Conservation (phyloP, 2,888 invertebrate species). For the Lasioglossum morio region DNA sequence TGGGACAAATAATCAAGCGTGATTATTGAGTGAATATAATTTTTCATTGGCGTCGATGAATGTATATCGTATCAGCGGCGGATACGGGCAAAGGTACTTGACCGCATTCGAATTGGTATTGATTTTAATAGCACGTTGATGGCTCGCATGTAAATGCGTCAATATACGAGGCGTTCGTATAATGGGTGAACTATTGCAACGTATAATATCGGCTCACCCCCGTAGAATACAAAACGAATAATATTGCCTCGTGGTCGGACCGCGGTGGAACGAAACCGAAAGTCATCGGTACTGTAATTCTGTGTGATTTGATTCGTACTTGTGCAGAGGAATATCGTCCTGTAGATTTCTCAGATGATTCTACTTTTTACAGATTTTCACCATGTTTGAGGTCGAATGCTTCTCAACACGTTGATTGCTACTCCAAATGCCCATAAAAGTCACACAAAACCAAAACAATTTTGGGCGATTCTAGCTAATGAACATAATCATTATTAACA, state of each 20-base stretch:
- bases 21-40: slow-evolving; percentile 35
- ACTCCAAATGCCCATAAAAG: no score
- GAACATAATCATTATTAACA: no score
- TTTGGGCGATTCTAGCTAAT: no score
- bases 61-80: slow-evolving; percentile 25
- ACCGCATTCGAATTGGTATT: slow-evolving; percentile 60
- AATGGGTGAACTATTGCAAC: slow-evolving; percentile 26
- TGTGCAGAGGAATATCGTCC: no score
- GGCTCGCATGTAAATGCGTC: slow-evolving; percentile 53
- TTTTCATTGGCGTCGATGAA: slow-evolving; percentile 33
- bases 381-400: no score
- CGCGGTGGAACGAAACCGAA: background rate
- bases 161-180: slow-evolving; percentile 41
- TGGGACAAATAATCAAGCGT: background rate
- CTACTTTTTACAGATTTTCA: no score
- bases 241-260: slow-evolving; percentile 7
- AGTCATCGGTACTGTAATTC: background rate
- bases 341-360: no score
- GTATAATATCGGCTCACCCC: background rate
- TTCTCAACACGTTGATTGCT: no score
- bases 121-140: slow-evolving; percentile 55
- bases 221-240: slow-evolving; percentile 21
- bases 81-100: slow-evolving; percentile 51
- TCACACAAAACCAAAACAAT: no score
- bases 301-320: no score